Evolutionary conservation across 2,113 vertebrate species (phyloP).

Genomic region (Odobenus rosmarus): DNA sequence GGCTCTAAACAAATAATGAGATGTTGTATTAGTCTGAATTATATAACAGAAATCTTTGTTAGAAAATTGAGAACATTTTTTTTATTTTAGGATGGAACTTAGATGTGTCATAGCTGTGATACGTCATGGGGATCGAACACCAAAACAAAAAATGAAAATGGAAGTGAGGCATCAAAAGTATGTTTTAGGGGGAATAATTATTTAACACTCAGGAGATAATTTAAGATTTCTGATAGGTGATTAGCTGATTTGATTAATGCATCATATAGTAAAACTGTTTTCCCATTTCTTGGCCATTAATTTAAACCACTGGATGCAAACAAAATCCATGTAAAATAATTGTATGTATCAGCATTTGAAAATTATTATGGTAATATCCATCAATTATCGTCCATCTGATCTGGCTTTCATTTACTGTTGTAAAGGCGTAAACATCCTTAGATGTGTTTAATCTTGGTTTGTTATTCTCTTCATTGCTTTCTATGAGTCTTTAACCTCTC

Average conservation of each 20-base stretch:
- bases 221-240: background rate
- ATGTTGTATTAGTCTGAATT: conserved; percentile 6
- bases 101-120: conserved; percentile 92
- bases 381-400: background rate
- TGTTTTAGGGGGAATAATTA: conserved; percentile 34
- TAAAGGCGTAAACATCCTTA: background rate
- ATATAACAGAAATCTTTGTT: conserved; percentile 3
- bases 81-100: conserved; percentile 92
- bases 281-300: background rate
- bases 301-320: background rate
- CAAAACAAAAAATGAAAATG: conserved; percentile 93
- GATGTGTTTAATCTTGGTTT: conserved; percentile 10
- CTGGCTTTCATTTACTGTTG: background rate
- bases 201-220: background rate
- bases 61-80: conserved; percentile 42
- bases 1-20: background rate
- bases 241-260: background rate
- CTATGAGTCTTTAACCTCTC: conserved; percentile 1
- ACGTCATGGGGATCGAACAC: conserved; percentile 90
- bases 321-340: conserved; percentile 46
- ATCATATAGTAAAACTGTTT: background rate
- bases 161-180: conserved; percentile 91
- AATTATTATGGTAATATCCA: background rate
- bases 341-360: background rate
- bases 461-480: background rate